Conservation (phyloP, 2,113 vertebrate species). For the Fregetta grallaria region DNA sequence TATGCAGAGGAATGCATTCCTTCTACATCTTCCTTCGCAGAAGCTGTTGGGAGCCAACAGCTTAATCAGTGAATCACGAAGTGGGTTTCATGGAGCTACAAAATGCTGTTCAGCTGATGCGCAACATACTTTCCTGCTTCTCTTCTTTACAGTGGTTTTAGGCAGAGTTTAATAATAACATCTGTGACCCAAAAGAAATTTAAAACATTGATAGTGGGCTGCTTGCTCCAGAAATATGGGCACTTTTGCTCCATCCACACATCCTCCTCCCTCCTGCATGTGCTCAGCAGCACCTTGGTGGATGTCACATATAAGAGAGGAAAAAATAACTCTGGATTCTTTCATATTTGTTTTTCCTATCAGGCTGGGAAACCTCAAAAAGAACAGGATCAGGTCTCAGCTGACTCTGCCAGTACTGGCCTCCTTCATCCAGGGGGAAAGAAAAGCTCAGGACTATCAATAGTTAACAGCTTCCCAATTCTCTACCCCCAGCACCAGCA, state of each 20-base stretch:
- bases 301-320: background rate
- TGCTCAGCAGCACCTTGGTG: background rate
- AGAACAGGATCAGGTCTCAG: background rate
- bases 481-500: background rate
- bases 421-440: background rate
- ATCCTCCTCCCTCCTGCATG: background rate
- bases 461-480: background rate
- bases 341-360: background rate
- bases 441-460: background rate
- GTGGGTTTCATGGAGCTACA: background rate
- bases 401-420: accelerated
- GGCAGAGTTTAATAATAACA: background rate
- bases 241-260: background rate
- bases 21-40: background rate
- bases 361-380: background rate
- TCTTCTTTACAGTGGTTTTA: background rate
- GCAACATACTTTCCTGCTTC: background rate
- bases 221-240: background rate
- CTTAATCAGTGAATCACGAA: background rate
- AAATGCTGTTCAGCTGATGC: background rate
- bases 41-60: background rate
- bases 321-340: background rate
- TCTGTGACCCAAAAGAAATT: background rate
- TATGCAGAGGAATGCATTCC: background rate
- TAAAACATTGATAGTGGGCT: background rate